These are phyloP conservation scores for Condylostylus longicornis DNA, from an alignment of 1,140 invertebrate species.

Conservation along the genomic window DNA sequence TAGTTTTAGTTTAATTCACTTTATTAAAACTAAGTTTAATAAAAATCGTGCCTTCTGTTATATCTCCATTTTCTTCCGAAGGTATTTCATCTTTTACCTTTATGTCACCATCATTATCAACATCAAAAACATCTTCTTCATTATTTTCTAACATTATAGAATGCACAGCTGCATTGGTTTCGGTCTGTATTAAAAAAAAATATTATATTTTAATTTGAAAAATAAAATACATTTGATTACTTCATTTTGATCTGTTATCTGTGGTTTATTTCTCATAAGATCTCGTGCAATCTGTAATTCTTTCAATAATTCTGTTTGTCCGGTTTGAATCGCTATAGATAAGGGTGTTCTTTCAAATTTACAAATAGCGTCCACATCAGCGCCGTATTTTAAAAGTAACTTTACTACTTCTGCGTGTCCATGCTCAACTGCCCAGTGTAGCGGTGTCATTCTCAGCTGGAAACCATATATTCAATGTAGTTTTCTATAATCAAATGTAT, in stretches of 20 bases:
- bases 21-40: slow-evolving; percentile 3
- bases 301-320: slow-evolving; percentile 24
- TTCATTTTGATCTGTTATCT: slow-evolving; percentile 24
- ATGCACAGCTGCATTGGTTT: slow-evolving; percentile 29
- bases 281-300: slow-evolving; percentile 23
- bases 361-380: slow-evolving; percentile 47
- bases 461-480: slow-evolving; percentile 9
- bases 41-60: slow-evolving; percentile 15
- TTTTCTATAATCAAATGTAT: background rate
- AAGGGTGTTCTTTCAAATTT: slow-evolving; percentile 76
- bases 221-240: slow-evolving; percentile 13
- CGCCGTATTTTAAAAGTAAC: slow-evolving; percentile 54
- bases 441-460: slow-evolving; percentile 78
- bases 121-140: background rate
- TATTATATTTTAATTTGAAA: background rate
- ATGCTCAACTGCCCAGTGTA: slow-evolving; percentile 87
- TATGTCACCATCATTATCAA: background rate
- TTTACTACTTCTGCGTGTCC: slow-evolving; percentile 55
- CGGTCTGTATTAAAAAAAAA: slow-evolving; percentile 14
- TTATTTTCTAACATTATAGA: slow-evolving; percentile 18
- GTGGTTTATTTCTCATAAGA: slow-evolving; percentile 19
- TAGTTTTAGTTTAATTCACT: slow-evolving; percentile 9
- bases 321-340: slow-evolving; percentile 45
- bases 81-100: slow-evolving; percentile 5
- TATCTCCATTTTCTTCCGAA: slow-evolving; percentile 14